phyloP scores from a whole-genome alignment of 2,113 vertebrate species.

The Rhynchomys soricoides region DNA sequence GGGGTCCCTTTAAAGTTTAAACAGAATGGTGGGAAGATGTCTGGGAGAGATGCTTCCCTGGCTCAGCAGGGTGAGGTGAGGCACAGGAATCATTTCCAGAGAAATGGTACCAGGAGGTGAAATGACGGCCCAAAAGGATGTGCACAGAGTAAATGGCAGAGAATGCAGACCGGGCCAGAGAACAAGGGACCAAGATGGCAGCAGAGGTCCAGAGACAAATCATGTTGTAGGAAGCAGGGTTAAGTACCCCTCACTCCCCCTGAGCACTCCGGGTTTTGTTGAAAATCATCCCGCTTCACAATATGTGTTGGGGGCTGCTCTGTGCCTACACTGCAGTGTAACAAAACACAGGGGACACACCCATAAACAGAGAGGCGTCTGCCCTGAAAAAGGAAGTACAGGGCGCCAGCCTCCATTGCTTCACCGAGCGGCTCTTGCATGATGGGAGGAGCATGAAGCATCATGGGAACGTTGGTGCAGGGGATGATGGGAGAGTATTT shows the following conservation, averaged over 20 bases:
- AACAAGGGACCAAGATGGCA: background rate
- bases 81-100: background rate
- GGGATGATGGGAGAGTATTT: background rate
- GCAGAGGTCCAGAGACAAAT: background rate
- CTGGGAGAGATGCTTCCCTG: background rate
- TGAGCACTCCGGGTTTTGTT: background rate
- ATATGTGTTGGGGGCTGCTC: background rate
- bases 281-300: background rate
- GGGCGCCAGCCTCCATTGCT: background rate
- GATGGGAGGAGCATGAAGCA: background rate
- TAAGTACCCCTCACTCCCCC: too few relatives aligned
- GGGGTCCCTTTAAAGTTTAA: background rate
- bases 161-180: background rate
- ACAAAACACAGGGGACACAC: background rate
- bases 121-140: fast-evolving
- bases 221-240: background rate
- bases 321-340: background rate
- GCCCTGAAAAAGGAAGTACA: background rate
- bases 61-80: background rate
- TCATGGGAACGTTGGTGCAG: background rate
- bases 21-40: background rate
- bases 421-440: background rate
- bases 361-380: background rate
- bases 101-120: background rate
- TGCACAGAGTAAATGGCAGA: background rate